phyloP scores from a whole-genome alignment of 92 coral and sea anemone species.

The Diadumene lineata region DNA sequence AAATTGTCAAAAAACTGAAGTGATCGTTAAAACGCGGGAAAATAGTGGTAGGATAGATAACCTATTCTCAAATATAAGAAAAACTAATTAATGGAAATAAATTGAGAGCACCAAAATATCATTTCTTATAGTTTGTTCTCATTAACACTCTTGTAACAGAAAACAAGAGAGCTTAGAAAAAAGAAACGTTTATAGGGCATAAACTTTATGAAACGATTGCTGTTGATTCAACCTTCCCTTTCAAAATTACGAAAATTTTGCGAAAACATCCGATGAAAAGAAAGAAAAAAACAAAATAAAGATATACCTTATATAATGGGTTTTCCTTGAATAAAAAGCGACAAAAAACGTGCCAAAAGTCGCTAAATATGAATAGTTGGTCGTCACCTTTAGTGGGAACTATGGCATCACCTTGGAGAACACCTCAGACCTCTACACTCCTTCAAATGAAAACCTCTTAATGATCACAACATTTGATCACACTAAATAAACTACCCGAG shows the following conservation, averaged over 20 bases:
- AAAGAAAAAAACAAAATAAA: neutral
- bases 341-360: conserved; percentile 2
- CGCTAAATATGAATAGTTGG: neutral
- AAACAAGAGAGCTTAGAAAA: too few species aligned
- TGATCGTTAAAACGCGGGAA: too few species aligned
- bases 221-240: neutral
- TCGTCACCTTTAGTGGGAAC: neutral
- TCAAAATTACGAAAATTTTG: too few species aligned
- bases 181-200: neutral
- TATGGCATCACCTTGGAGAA: neutral
- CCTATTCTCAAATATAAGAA: too few species aligned
- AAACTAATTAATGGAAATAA: too few species aligned
- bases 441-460: neutral
- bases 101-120: too few species aligned
- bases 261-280: neutral
- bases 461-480: conserved; percentile 4
- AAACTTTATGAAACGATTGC: neutral
- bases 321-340: neutral
- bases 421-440: neutral
- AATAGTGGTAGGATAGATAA: too few species aligned
- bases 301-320: neutral
- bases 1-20: too few species aligned
- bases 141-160: too few species aligned
- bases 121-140: too few species aligned
- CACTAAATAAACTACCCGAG: conserved; percentile 17